Conservation (phyloP, 2,888 invertebrate genomes). For the Epinotia brunnichana region DNA sequence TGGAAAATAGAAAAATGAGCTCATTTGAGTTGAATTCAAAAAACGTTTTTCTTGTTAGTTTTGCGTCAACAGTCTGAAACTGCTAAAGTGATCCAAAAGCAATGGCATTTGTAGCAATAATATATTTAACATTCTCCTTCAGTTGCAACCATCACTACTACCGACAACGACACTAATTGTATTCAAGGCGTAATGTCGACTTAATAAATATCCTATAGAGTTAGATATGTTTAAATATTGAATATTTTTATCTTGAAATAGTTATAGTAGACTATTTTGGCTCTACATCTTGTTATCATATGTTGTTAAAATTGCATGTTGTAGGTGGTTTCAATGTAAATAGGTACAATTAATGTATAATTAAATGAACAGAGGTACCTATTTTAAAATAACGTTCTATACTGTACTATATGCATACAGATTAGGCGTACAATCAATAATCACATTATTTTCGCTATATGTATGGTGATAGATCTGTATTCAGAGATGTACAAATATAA, state of each 20-base stretch:
- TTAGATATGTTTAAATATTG: conserved; percentile 46
- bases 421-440: conserved; percentile 43
- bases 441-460: conserved; percentile 54
- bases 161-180: conserved; percentile 32
- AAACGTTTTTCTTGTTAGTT: neutral
- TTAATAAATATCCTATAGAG: conserved; percentile 48
- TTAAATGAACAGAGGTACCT: conserved; percentile 38
- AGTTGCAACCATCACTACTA: conserved; percentile 7
- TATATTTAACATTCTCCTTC: conserved; percentile 1
- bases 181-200: conserved; percentile 32
- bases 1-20: neutral
- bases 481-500: conserved; percentile 75
- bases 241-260: conserved; percentile 44
- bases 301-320: conserved; percentile 73
- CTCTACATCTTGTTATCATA: conserved; percentile 67
- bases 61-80: neutral
- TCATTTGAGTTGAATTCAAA: no score
- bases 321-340: conserved; percentile 74
- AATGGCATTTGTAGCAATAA: conserved; percentile 23
- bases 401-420: conserved; percentile 34
- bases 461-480: conserved; percentile 61
- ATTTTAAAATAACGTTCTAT: conserved; percentile 29
- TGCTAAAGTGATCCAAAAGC: neutral
- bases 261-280: conserved; percentile 56
- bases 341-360: conserved; percentile 56